These are phyloP conservation scores for Myiotriccus ornatus DNA, from an alignment of 2,797 vertebrate genomes.

Conservation along the genomic window DNA sequence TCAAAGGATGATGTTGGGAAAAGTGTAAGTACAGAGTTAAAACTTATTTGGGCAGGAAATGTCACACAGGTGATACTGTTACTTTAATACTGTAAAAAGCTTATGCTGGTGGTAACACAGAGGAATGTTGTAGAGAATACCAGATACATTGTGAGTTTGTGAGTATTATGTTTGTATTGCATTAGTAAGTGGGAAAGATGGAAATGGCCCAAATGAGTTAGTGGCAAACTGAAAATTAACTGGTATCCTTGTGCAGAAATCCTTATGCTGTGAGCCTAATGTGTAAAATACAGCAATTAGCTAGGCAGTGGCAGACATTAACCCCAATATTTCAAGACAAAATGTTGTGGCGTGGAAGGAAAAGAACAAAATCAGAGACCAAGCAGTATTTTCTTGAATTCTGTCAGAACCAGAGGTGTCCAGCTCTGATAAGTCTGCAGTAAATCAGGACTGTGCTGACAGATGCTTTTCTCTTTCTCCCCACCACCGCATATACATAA, in stretches of 20 bases:
- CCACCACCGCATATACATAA: not conserved
- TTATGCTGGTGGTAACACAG: not conserved
- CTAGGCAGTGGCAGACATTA: not conserved
- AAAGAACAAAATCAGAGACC: not conserved
- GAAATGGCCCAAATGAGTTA: not conserved
- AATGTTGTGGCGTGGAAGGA: not conserved
- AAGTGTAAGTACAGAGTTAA: conserved; percentile 80
- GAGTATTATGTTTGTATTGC: not conserved
- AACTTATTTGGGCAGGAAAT: not conserved
- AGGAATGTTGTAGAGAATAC: not conserved
- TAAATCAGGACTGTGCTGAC: not conserved
- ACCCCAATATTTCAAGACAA: not conserved
- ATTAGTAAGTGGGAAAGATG: not conserved
- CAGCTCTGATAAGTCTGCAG: not conserved
- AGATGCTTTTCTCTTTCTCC: not conserved
- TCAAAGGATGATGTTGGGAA: conserved; percentile 97
- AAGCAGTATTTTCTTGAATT: not conserved
- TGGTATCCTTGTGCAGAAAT: not conserved
- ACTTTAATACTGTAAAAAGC: not conserved
- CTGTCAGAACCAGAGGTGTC: not conserved
- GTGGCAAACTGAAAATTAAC: not conserved
- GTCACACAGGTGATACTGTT: not conserved
- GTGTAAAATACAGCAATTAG: not conserved
- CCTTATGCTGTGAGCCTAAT: not conserved
- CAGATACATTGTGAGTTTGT: not conserved